phyloP scores from a whole-genome alignment of 2,888 invertebrate genomes.

The Cheilosia pagana region DNA sequence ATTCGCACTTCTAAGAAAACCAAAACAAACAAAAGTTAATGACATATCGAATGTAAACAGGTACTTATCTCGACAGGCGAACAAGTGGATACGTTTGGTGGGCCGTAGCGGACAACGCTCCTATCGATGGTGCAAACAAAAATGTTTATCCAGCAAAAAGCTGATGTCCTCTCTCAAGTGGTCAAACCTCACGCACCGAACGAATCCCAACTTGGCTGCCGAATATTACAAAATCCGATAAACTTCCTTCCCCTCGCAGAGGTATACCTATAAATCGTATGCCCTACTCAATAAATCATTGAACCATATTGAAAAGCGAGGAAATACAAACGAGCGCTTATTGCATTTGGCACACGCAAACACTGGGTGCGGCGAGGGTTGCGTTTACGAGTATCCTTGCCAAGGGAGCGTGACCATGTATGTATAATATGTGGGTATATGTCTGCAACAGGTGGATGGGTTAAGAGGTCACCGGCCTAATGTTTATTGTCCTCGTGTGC shows the following conservation, averaged over 20 bases:
- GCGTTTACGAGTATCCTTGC: neutral
- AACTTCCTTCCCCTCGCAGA: neutral
- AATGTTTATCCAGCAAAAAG: too few relatives aligned
- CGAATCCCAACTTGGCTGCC: too few relatives aligned
- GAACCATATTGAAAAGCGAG: constrained; percentile 25
- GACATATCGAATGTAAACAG: too few relatives aligned
- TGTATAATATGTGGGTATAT: neutral
- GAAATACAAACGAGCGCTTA: neutral
- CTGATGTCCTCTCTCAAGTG: too few relatives aligned
- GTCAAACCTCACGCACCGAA: neutral
- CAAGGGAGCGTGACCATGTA: neutral
- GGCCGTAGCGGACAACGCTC: too few relatives aligned
- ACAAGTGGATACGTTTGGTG: too few relatives aligned
- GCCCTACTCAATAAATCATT: constrained; percentile 31
- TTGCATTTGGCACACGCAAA: constrained; percentile 5
- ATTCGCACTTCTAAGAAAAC: too few relatives aligned
- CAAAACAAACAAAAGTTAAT: too few relatives aligned
- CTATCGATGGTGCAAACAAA: too few relatives aligned
- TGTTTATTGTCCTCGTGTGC: constrained; percentile 36
- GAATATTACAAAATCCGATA: too few relatives aligned
- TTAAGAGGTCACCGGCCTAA: constrained; percentile 32
- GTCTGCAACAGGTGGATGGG: constrained; percentile 15
- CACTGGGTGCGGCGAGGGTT: neutral
- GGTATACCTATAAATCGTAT: constrained; percentile 6
- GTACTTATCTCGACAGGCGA: too few relatives aligned